Percentiles rank a stretch among this genome's conserved stretches.
Evolutionary conservation across 1,140 invertebrate species (phyloP).

Genomic region (Lucilia cuprina): DNA sequence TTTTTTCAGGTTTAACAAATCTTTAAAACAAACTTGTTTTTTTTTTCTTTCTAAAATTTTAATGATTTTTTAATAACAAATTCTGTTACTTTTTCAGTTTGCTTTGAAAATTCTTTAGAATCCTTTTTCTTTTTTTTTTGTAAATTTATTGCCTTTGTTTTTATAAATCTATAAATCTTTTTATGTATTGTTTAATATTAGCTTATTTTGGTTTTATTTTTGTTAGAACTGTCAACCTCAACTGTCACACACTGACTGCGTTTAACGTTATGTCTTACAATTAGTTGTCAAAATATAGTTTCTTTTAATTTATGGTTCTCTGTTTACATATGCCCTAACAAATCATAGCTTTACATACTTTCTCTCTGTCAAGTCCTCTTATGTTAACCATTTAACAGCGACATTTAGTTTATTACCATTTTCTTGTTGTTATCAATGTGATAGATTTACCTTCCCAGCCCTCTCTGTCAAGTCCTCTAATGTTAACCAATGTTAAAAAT

Average conservation of each 20-base stretch:
- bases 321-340: not conserved
- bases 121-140: not conserved
- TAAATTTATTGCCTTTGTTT: not conserved
- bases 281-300: conserved; percentile 3
- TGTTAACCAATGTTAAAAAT: not conserved
- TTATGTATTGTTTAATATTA: not conserved
- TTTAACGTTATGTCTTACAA: not conserved
- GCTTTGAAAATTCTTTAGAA: not conserved
- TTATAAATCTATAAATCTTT: not conserved
- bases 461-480: no score
- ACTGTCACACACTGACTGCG: conserved; percentile 36
- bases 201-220: not conserved
- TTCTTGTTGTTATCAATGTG: not conserved
- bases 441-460: no score
- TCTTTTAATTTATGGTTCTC: not conserved
- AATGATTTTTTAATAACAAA: not conserved
- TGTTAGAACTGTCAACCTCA: conserved; percentile 31
- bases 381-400: not conserved
- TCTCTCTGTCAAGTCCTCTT: not conserved
- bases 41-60: no score
- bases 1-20: not conserved
- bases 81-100: not conserved
- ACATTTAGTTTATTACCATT: not conserved
- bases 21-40: no score
- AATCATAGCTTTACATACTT: not conserved